A percentile compares a stretch with the other conserved stretches of the same genome.
phyloP scores from a whole-genome alignment of 2,797 vertebrate species.

The Momotus momota region DNA sequence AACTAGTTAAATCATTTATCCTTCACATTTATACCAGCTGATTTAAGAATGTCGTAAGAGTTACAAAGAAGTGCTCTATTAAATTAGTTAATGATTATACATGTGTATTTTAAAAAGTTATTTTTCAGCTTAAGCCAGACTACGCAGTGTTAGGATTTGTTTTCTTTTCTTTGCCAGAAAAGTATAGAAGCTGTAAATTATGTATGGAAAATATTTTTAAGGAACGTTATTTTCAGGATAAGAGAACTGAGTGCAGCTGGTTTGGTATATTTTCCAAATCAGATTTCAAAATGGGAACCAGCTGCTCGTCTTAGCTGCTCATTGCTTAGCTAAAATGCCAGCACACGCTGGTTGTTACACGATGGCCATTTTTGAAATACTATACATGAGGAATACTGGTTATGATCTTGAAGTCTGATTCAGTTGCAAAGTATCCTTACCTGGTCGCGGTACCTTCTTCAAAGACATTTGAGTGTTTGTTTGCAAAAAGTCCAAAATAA shows the following conservation, averaged over 20 bases:
- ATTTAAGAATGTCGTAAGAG: background rate
- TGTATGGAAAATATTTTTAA: constrained; percentile 73
- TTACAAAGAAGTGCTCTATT: background rate
- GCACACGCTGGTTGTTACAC: background rate
- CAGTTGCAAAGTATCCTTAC: background rate
- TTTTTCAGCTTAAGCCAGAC: constrained; percentile 35
- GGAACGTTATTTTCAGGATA: constrained; percentile 47
- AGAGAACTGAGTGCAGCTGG: constrained; percentile 55
- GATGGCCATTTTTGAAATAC: background rate
- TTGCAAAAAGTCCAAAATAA: background rate
- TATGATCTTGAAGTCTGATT: background rate
- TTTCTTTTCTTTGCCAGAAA: constrained; percentile 52
- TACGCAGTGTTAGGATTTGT: constrained; percentile 26
- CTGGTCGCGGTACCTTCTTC: background rate
- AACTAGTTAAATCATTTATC: background rate
- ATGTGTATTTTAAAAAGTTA: background rate
- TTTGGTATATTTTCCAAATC: constrained; percentile 71
- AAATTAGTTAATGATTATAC: constrained; percentile 9
- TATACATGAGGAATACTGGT: background rate
- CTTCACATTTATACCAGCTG: background rate
- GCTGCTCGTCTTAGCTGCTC: constrained; percentile 48
- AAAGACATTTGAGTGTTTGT: background rate
- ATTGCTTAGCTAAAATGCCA: constrained; percentile 14
- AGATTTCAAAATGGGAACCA: constrained; percentile 69
- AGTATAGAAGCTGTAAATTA: constrained; percentile 70